Evolutionary conservation across 2,888 invertebrate species (phyloP), one percentile per base, ranked within the genome.

Genomic region (Crematogaster levior): DNA sequence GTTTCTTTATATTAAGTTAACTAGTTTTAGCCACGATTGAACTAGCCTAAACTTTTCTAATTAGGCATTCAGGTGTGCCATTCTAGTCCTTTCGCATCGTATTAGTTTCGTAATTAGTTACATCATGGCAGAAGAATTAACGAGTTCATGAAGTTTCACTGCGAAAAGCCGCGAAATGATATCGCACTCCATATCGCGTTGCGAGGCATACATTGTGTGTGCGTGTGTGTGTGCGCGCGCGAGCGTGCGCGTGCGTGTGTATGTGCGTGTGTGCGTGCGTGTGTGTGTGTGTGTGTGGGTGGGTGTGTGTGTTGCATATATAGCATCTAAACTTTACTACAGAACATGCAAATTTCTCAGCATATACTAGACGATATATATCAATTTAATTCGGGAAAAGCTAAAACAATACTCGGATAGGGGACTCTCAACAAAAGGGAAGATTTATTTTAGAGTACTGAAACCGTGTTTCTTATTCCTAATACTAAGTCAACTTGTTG

Each of bases 71-170:
- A 68, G 37, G 56, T 68, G 70, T 56, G 56, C 70, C 21, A 30
- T 56, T 4, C 37, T 6, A 6, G 40, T 30, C 40, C 30, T 70
- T 24, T 24, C 24, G 70, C 34, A 56, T 70, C 24, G 21, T 70
- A 79, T 79, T 79, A 79, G 77, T 68, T 79, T 68, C 56, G 43
- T 79, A 79, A 79, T 79, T 79, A 79, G 53, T 79, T 79, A 79
- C 30, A 68, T 79, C 77, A 68, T 15, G 21, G 15, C 7, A 30
- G 56, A 75, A 68, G 77, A 68, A 79, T 79, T 68, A 79, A 79
- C 56, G 56, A 68, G 68, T 21, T 56, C 12, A 12, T 18, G 24
- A 68, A 77, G 75, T 77, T 77, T 61, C 66, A 15, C 27, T 37
- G 24, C 40, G 77, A 48, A 68, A 68, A 40, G 68, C 30, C 34